Conservation (phyloP, 2,113 vertebrate genomes). For the Nematolebias whitei region DNA sequence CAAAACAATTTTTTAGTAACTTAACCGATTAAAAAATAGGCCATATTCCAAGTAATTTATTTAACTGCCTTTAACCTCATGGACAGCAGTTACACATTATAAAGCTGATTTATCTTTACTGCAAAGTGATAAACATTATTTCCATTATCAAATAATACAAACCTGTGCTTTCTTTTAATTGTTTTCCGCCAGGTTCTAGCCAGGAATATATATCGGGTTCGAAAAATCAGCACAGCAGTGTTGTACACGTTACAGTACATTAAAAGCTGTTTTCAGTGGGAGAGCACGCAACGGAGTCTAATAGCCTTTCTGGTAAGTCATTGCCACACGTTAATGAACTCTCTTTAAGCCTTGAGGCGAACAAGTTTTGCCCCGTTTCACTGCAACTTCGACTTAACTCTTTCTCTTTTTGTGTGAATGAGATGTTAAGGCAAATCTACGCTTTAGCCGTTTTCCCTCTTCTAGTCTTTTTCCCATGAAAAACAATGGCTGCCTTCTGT, state of each 20-base stretch:
- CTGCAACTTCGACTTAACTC: constrained; percentile 61
- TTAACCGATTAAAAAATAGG: constrained; percentile 31
- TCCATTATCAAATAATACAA: constrained; percentile 64
- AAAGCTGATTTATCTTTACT: constrained; percentile 64
- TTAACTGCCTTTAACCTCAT: constrained; percentile 57
- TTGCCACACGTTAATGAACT: constrained; percentile 71
- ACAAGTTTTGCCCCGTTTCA: constrained; percentile 71
- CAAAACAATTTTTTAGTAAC: constrained; percentile 8
- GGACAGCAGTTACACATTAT: constrained; percentile 25
- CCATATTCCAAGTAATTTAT: constrained; percentile 45
- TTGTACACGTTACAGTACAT: constrained; percentile 95
- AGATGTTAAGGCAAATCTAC: constrained; percentile 47
- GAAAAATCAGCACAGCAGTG: constrained; percentile 91
- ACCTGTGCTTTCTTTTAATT: constrained; percentile 64
- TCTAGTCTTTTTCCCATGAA: constrained; percentile 55
- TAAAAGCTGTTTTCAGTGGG: constrained; percentile 98
- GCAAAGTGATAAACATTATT: constrained; percentile 68
- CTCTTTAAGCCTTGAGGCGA: constrained; percentile 66
- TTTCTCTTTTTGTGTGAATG: constrained; percentile 65
- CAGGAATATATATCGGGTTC: constrained; percentile 92
- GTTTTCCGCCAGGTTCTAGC: constrained; percentile 88
- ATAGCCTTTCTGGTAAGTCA: constrained; percentile 93
- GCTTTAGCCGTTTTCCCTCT: constrained; percentile 56
- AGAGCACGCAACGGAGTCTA: constrained; percentile 88
- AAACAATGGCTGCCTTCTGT: constrained; percentile 58